Evolutionary conservation across 2,797 vertebrate genomes (phyloP).

Genomic region (Psittacula echo): DNA sequence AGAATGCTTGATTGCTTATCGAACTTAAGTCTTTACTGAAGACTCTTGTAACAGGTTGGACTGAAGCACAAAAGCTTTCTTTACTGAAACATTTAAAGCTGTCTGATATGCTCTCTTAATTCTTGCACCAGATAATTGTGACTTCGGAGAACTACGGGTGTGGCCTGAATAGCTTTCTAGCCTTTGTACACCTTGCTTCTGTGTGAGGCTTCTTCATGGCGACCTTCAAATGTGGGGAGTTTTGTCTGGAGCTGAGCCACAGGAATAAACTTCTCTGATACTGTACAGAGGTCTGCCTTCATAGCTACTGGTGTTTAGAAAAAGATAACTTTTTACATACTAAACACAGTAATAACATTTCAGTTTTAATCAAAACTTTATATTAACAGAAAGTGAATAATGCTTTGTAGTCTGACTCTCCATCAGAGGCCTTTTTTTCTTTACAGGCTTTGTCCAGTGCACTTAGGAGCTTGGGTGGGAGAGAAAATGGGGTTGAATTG

Average conservation of each 20-base stretch:
- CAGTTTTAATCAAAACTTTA: neutral
- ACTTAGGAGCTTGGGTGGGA: neutral
- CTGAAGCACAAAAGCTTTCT: neutral
- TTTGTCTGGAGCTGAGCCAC: neutral
- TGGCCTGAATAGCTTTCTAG: neutral
- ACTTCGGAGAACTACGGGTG: neutral
- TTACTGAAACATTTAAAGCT: neutral
- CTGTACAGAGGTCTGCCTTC: neutral
- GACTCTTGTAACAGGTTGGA: neutral
- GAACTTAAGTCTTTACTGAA: neutral
- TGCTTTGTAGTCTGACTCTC: neutral
- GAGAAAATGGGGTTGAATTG: neutral
- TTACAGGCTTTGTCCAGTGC: neutral
- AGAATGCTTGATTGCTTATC: neutral
- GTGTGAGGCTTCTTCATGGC: neutral
- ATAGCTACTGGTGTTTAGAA: neutral
- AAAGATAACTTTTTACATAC: neutral
- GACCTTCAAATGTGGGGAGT: neutral
- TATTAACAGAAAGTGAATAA: neutral
- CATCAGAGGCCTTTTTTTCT: neutral
- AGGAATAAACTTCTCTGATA: neutral
- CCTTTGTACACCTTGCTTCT: neutral
- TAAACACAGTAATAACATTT: neutral
- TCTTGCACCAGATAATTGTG: neutral
- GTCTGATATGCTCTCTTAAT: neutral